Percentiles rank a stretch among this genome's conserved stretches.
Conservation (phyloP, 2,888 invertebrate genomes). For the Melanotus villosus region DNA sequence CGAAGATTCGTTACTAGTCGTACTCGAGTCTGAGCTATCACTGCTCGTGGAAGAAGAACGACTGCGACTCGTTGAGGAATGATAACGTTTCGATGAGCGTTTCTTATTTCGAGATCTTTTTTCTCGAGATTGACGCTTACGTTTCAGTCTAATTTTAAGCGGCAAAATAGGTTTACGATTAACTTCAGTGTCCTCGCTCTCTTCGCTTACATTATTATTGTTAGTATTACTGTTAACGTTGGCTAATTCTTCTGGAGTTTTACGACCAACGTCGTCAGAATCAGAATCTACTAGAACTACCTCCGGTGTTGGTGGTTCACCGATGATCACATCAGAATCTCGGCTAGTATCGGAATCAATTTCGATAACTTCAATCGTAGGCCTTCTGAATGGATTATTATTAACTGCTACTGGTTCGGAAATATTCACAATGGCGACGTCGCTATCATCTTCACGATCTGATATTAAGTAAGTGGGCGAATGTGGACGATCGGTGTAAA, state of each 20-base stretch:
- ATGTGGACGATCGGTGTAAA: constrained; percentile 70
- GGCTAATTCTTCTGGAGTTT: constrained; percentile 20
- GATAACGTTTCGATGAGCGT: constrained; percentile 14
- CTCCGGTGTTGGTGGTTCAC: constrained; percentile 55
- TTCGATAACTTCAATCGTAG: constrained; percentile 55
- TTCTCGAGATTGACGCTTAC: constrained; percentile 55
- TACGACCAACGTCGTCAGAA: constrained; percentile 43
- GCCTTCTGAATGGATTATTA: constrained; percentile 49
- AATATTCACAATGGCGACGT: constrained; percentile 62
- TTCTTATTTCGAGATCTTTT: constrained; percentile 45
- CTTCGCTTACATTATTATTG: constrained; percentile 7
- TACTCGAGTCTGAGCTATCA: constrained; percentile 7
- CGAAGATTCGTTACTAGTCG: constrained; percentile 7
- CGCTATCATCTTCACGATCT: constrained; percentile 63
- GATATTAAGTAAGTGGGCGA: constrained; percentile 55
- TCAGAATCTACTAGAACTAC: constrained; percentile 53
- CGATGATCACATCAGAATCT: constrained; percentile 59
- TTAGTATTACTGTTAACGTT: too few species aligned
- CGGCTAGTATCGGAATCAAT: constrained; percentile 56
- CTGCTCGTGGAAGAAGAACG: constrained; percentile 21
- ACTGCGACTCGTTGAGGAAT: constrained; percentile 15
- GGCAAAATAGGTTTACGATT: constrained; percentile 53
- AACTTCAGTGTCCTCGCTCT: constrained; percentile 30
- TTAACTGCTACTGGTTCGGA: constrained; percentile 40
- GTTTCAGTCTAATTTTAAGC: constrained; percentile 58